phyloP scores from a whole-genome alignment of 92 coral and sea anemone species.

The Porites divaricata region DNA sequence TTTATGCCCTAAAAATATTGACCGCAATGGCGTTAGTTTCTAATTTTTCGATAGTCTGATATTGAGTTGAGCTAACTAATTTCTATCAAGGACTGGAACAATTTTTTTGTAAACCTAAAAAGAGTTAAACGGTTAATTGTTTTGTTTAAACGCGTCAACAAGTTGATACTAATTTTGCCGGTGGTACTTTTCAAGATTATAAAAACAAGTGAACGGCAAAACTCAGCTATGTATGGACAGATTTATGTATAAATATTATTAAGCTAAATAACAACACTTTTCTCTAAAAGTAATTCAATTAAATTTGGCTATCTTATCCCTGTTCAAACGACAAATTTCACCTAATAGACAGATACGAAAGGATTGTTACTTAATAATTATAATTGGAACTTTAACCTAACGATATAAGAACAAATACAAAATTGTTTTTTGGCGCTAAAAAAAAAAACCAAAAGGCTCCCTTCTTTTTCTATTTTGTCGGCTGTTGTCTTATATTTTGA shows the following conservation, averaged over 20 bases:
- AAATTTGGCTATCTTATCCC: neutral
- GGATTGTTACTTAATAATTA: too few relatives aligned
- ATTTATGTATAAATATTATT: too few relatives aligned
- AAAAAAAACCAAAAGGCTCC: too few relatives aligned
- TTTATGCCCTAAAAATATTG: slow-evolving; percentile 15
- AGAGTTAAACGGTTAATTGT: neutral
- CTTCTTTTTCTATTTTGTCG: too few relatives aligned
- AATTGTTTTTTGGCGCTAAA: too few relatives aligned
- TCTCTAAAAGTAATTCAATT: neutral
- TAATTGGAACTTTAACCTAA: too few relatives aligned
- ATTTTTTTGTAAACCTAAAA: too few relatives aligned
- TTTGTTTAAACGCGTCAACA: slow-evolving; percentile 4
- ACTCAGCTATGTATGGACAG: neutral
- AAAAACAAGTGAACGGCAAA: neutral
- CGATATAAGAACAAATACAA: too few relatives aligned
- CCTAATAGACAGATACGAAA: too few relatives aligned
- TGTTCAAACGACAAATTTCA: too few relatives aligned
- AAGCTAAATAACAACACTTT: neutral
- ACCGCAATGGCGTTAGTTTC: too few relatives aligned
- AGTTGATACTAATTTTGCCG: neutral
- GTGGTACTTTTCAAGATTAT: slow-evolving; percentile 20
- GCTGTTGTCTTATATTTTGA: too few relatives aligned
- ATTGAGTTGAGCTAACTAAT: neutral
- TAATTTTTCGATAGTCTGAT: neutral
- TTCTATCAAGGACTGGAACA: neutral